Conservation (phyloP, 2,113 vertebrate species). For the Thymallus thymallus region DNA sequence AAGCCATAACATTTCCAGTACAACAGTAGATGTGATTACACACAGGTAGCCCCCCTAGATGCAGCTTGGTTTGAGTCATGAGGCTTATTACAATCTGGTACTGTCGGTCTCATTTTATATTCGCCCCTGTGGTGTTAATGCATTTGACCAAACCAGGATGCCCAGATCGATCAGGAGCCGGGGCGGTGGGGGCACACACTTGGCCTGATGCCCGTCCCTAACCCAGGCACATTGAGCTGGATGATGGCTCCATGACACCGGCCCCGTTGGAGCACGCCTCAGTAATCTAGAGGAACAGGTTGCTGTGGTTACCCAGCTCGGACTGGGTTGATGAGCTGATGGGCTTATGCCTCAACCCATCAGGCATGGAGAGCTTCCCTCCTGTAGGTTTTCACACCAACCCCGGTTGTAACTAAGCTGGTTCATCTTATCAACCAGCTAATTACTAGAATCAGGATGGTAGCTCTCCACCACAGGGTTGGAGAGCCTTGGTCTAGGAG, state of each 20-base stretch:
- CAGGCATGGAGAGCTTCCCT: too few species aligned
- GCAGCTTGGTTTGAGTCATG: not conserved
- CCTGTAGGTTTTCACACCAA: too few species aligned
- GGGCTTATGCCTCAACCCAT: too few species aligned
- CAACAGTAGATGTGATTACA: not conserved
- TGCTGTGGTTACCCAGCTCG: not conserved
- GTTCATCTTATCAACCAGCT: too few species aligned
- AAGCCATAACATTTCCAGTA: not conserved
- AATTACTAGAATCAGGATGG: too few species aligned
- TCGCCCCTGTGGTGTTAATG: not conserved
- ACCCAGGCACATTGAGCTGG: not conserved
- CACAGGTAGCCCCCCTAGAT: not conserved
- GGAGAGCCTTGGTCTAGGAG: not conserved
- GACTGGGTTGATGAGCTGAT: not conserved
- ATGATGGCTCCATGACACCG: not conserved
- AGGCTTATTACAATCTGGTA: too few species aligned
- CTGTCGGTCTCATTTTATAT: too few species aligned
- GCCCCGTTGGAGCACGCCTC: not conserved
- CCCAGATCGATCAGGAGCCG: not conserved
- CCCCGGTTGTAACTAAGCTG: too few species aligned
- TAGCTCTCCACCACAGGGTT: too few species aligned
- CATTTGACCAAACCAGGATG: not conserved
- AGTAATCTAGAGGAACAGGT: not conserved
- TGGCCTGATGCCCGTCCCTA: not conserved
- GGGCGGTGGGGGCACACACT: not conserved